phyloP scores from a whole-genome alignment of 2,888 invertebrate species.

The Torymus tubicola region DNA sequence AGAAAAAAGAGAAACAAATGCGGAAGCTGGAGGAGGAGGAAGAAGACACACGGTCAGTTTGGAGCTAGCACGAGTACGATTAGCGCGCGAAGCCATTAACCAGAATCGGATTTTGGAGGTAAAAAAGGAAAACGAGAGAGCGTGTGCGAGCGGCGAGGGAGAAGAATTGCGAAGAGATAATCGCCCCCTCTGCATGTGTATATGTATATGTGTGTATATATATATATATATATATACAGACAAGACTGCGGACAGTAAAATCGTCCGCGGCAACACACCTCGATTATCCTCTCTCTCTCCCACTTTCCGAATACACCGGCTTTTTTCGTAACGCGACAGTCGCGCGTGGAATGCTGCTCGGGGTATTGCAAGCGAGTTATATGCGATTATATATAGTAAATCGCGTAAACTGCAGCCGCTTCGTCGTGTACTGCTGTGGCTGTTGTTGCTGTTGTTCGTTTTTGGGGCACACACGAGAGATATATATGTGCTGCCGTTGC shows the following conservation, averaged over 20 bases:
- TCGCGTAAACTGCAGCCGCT: conserved; percentile 2
- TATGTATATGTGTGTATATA: too few species aligned
- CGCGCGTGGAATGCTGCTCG: too few species aligned
- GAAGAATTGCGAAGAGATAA: neutral
- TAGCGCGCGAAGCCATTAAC: too few species aligned
- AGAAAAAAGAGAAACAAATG: neutral
- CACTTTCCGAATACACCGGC: neutral
- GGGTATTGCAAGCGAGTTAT: neutral
- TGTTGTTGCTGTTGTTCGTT: neutral
- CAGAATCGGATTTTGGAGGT: conserved; percentile 20
- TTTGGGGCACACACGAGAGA: too few species aligned
- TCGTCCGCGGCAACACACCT: neutral
- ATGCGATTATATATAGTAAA: conserved; percentile 51
- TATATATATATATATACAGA: too few species aligned
- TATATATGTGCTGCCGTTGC: conserved; percentile 21
- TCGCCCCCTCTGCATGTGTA: too few species aligned
- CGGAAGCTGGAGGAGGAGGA: neutral
- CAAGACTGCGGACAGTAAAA: neutral
- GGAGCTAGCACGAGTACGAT: neutral
- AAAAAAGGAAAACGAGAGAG: too few species aligned
- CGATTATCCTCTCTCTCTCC: conserved; percentile 32
- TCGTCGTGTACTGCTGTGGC: neutral
- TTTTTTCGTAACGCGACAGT: neutral
- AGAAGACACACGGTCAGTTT: neutral
- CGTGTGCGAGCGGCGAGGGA: neutral